Conservation (phyloP, 2,888 invertebrate species). For the Criorhina ranunculi region DNA sequence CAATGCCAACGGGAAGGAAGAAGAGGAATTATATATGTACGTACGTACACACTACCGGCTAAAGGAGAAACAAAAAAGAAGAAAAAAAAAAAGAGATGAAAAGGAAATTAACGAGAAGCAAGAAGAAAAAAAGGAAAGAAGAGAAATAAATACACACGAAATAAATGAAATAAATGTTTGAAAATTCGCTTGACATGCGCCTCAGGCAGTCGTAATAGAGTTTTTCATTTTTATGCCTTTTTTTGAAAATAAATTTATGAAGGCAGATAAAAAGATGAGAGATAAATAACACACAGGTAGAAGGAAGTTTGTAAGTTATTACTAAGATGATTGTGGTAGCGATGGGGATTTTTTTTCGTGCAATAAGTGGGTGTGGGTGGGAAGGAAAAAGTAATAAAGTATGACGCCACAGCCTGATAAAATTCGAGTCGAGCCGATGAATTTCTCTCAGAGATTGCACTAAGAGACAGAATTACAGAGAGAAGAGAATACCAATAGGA, state of each 20-base stretch:
- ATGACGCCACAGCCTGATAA: not conserved
- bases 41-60: constrained; percentile 45
- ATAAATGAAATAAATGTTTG: constrained; percentile 64
- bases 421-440: constrained; percentile 3
- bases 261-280: constrained; percentile 65
- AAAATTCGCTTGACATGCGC: constrained; percentile 75
- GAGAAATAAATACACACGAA: constrained; percentile 36
- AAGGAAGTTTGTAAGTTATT: constrained; percentile 71
- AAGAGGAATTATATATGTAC: constrained; percentile 6
- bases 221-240: constrained; percentile 42
- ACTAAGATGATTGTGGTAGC: constrained; percentile 46
- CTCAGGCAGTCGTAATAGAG: constrained; percentile 64
- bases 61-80: constrained; percentile 38
- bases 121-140: not conserved
- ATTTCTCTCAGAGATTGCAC: not conserved
- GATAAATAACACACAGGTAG: constrained; percentile 68
- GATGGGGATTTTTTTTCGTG: constrained; percentile 10
- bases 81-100: constrained; percentile 32
- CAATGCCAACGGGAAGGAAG: not conserved
- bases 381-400: constrained; percentile 2
- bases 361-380: not conserved
- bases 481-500: not conserved
- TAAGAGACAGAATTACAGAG: constrained; percentile 15
- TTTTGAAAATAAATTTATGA: constrained; percentile 66
- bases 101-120: constrained; percentile 59